phyloP scores from a whole-genome alignment of 2,113 vertebrate species.

The Amia ocellicauda region DNA sequence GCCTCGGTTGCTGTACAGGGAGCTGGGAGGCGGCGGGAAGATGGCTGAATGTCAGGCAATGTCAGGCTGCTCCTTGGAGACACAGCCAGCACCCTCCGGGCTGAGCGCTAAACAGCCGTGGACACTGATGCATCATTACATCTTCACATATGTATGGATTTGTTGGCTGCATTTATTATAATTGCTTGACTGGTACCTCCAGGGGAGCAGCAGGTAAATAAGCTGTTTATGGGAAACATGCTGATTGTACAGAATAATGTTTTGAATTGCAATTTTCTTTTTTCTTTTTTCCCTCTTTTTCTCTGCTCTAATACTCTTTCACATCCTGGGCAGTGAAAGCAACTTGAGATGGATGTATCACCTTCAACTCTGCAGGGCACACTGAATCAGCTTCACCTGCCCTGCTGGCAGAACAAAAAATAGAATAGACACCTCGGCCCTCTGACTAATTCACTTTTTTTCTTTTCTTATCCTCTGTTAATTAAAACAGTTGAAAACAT shows the following conservation, averaged over 20 bases:
- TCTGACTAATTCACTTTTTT: too few relatives aligned
- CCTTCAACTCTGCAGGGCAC: too few relatives aligned
- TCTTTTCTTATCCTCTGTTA: too few relatives aligned
- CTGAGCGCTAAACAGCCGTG: constrained; percentile 16
- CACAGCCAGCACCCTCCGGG: constrained; percentile 8
- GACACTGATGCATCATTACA: constrained; percentile 27
- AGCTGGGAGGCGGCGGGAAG: not conserved
- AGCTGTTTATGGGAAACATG: constrained; percentile 27
- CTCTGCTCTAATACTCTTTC: constrained; percentile 21
- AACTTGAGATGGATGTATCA: not conserved
- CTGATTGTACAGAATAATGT: constrained; percentile 26
- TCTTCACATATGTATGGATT: constrained; percentile 19
- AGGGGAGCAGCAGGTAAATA: constrained; percentile 12
- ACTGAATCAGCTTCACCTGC: too few relatives aligned
- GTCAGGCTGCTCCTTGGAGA: constrained; percentile 20
- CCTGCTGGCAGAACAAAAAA: too few relatives aligned
- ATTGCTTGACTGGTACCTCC: constrained; percentile 28
- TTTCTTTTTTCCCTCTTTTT: too few relatives aligned
- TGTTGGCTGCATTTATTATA: constrained; percentile 33
- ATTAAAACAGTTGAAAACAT: too few relatives aligned
- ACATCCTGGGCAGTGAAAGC: constrained; percentile 14
- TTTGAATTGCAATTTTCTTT: constrained; percentile 17
- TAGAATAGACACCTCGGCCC: too few relatives aligned
- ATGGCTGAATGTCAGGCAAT: constrained; percentile 22
- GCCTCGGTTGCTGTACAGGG: too few relatives aligned